Conservation (phyloP, 2,888 invertebrate species). For the Brachypalpus laphriformis region DNA sequence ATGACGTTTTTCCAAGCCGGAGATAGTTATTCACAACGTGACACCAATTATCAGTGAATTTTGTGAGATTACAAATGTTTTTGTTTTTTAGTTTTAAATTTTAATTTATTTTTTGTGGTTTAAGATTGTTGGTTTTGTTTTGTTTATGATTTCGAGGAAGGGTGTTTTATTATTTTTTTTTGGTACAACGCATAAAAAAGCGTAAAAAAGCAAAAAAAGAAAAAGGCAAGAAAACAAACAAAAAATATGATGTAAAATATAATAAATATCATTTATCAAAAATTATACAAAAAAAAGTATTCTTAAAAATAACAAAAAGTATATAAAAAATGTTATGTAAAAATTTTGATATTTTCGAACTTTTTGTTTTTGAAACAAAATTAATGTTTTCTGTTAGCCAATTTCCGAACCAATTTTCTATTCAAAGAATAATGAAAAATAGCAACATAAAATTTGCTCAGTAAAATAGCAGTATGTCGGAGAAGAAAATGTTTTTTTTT, state of each 20-base stretch:
- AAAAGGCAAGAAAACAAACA: conserved; percentile 37
- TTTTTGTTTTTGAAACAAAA: neutral
- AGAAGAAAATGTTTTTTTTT: conserved; percentile 11
- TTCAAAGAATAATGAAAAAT: neutral
- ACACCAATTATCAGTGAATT: conserved; percentile 37
- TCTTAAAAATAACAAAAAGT: conserved; percentile 16
- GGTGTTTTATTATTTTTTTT: conserved; percentile 28
- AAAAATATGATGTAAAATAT: conserved; percentile 10
- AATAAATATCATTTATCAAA: conserved; percentile 11
- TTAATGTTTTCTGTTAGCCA: conserved; percentile 45
- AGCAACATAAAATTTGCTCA: conserved; percentile 37
- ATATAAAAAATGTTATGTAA: neutral
- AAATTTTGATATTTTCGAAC: conserved; percentile 5
- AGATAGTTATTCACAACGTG: conserved; percentile 43
- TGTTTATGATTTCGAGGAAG: conserved; percentile 20
- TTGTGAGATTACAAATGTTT: conserved; percentile 17
- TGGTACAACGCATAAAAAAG: conserved; percentile 60
- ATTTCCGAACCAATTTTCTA: conserved; percentile 37
- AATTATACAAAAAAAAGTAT: conserved; percentile 23
- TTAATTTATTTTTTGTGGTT: conserved; percentile 24
- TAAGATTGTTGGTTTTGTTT: conserved; percentile 6
- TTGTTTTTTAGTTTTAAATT: conserved; percentile 32
- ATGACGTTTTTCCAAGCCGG: conserved; percentile 23
- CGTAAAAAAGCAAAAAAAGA: conserved; percentile 40
- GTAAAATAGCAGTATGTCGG: conserved; percentile 9